Percentiles rank a stretch among this genome's conserved stretches.
Evolutionary conservation across 2,797 vertebrate species (phyloP).

Genomic region (Stomatorhinus walkeri): DNA sequence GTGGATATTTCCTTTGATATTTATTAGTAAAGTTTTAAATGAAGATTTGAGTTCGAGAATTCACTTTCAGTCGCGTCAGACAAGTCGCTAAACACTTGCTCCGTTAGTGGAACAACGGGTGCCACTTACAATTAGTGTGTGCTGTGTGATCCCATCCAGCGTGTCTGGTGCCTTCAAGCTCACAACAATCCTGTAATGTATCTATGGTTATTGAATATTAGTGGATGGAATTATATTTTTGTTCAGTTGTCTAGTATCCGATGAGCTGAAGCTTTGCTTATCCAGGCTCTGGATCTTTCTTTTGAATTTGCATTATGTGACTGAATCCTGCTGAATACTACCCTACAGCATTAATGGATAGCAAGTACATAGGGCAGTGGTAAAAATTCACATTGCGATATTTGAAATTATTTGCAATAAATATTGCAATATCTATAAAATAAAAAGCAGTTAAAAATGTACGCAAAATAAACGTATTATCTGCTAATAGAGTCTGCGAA

Average conservation of each 20-base stretch:
- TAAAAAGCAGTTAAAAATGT: neutral
- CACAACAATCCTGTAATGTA: neutral
- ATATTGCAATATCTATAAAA: neutral
- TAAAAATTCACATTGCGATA: neutral
- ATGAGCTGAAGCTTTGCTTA: neutral
- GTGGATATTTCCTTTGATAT: too few species aligned
- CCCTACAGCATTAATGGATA: neutral
- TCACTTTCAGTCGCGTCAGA: too few species aligned
- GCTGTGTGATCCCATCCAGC: neutral
- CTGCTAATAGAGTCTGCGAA: neutral
- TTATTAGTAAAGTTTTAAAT: too few species aligned
- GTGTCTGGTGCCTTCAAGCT: neutral
- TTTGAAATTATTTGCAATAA: neutral
- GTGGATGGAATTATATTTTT: neutral
- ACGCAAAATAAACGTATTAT: neutral
- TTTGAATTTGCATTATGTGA: neutral
- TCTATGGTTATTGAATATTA: neutral
- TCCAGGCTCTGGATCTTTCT: neutral
- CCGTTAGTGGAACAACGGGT: too few species aligned
- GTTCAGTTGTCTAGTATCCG: neutral
- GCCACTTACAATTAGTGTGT: neutral
- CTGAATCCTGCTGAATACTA: neutral
- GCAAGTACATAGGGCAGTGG: neutral
- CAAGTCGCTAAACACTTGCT: too few species aligned
- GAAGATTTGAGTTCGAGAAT: too few species aligned